phyloP scores from a whole-genome alignment of 2,797 vertebrate genomes.

The Dipus sagitta region DNA sequence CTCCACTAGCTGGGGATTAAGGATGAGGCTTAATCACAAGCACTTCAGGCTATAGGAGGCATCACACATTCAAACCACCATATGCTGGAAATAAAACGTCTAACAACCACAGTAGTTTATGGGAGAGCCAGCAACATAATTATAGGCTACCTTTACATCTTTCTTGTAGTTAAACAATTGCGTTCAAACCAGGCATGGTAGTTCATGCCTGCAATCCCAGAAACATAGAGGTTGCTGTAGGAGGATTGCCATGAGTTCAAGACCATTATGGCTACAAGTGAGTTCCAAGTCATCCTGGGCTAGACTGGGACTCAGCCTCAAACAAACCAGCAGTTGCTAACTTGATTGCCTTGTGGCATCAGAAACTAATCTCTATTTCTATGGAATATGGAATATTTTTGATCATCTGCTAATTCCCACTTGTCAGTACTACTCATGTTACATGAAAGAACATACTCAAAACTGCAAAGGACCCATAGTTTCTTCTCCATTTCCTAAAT shows the following conservation, averaged over 20 bases:
- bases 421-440: slow-evolving; percentile 37
- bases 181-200: neutral
- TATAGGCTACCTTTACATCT: neutral
- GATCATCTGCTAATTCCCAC: slow-evolving; percentile 51
- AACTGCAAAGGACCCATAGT: neutral
- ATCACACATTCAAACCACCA: too few species aligned
- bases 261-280: too few species aligned
- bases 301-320: too few species aligned
- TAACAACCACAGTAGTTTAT: neutral
- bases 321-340: neutral
- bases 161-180: slow-evolving; percentile 30
- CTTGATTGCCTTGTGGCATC: slow-evolving; percentile 21
- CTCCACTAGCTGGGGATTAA: too few species aligned
- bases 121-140: neutral
- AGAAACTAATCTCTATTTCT: slow-evolving; percentile 2
- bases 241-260: too few species aligned
- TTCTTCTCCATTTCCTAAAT: slow-evolving; percentile 31
- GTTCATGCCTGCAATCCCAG: too few species aligned
- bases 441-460: neutral
- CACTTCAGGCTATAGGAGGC: too few species aligned
- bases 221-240: too few species aligned
- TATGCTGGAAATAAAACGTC: slow-evolving; percentile 9
- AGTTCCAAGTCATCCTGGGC: too few species aligned
- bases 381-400: slow-evolving; percentile 25
- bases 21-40: too few species aligned